These are phyloP conservation scores for Endotricha flammealis DNA, from an alignment of 2,888 invertebrate genomes.

Conservation along the genomic window DNA sequence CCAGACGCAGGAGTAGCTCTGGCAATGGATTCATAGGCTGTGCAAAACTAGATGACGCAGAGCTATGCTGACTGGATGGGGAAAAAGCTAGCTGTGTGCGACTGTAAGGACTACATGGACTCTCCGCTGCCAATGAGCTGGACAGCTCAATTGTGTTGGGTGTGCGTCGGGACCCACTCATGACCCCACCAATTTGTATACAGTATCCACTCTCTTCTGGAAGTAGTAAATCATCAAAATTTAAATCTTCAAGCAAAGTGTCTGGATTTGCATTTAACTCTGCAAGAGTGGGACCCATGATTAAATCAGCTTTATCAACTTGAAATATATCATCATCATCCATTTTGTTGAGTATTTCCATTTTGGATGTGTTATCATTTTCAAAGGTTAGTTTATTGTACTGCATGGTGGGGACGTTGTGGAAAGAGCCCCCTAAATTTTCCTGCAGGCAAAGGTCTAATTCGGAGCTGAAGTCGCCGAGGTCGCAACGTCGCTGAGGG, in stretches of 20 bases:
- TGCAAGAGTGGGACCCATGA: conserved; percentile 89
- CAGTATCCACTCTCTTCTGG: conserved; percentile 83
- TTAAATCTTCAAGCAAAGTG: conserved; percentile 88
- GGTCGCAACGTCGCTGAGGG: conserved; percentile 72
- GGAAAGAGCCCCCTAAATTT: conserved; percentile 53
- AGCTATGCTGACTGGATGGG: conserved; percentile 82
- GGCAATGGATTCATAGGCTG: conserved; percentile 72
- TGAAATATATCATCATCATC: conserved; percentile 94
- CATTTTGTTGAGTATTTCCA: conserved; percentile 83
- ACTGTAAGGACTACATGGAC: conserved; percentile 75
- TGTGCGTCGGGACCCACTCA: conserved; percentile 55
- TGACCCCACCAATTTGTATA: conserved; percentile 70
- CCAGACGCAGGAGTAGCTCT: conserved; percentile 83
- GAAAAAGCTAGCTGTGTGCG: conserved; percentile 77
- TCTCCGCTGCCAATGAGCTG: conserved; percentile 46
- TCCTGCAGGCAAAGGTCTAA: conserved; percentile 78
- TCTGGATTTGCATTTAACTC: conserved; percentile 92
- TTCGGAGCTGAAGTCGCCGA: conserved; percentile 75
- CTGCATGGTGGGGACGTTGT: conserved; percentile 57
- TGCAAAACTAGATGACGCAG: conserved; percentile 69
- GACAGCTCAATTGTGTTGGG: conserved; percentile 37
- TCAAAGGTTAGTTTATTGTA: conserved; percentile 62
- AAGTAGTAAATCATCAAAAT: conserved; percentile 89
- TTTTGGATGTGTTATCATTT: conserved; percentile 61
- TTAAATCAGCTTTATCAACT: conserved; percentile 91